These are phyloP conservation scores for Xenopus petersii DNA, from an alignment of 2,797 vertebrate genomes.

Conservation along the genomic window DNA sequence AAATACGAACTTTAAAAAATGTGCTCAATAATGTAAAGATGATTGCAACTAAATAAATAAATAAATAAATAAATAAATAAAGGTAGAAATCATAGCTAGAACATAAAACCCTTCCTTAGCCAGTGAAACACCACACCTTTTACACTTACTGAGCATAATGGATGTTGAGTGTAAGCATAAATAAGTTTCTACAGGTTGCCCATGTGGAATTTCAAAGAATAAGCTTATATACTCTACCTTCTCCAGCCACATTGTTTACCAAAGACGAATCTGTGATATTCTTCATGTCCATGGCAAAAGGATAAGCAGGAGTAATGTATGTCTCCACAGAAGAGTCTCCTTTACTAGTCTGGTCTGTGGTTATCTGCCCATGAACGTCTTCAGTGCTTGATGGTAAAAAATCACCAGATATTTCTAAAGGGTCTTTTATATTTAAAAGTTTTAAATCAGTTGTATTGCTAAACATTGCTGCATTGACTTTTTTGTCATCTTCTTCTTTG, in stretches of 20 bases:
- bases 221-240: conserved; percentile 7
- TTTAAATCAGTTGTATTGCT: conserved; percentile 11
- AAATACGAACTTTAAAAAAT: too few species aligned
- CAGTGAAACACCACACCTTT: too few species aligned
- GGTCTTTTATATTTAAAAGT: neutral
- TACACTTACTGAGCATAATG: too few species aligned
- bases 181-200: too few species aligned
- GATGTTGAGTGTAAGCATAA: too few species aligned
- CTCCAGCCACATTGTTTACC: neutral
- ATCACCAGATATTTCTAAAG: conserved; percentile 15
- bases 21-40: too few species aligned
- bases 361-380: neutral
- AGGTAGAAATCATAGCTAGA: too few species aligned
- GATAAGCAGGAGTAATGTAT: neutral
- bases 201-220: too few species aligned
- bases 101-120: too few species aligned
- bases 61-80: too few species aligned
- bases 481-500: neutral
- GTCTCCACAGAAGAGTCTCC: neutral
- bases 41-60: too few species aligned
- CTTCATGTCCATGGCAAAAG: neutral
- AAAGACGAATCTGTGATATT: neutral
- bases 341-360: neutral
- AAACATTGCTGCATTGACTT: neutral
- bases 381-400: neutral